Conservation (phyloP, 2,888 invertebrate species). For the Choreutis nemorana region DNA sequence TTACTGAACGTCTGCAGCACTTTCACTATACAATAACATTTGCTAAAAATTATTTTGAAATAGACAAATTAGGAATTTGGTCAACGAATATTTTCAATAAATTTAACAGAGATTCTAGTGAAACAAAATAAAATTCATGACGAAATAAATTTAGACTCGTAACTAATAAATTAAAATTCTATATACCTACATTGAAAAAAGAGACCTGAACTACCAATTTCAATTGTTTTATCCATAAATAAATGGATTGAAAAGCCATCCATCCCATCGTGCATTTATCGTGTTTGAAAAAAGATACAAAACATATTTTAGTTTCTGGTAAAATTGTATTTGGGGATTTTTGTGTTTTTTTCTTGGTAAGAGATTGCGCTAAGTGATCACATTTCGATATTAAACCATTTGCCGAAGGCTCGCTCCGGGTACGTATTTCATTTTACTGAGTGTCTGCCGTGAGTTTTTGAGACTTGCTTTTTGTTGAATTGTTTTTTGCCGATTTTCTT, state of each 20-base stretch:
- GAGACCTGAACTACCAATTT: slow-evolving; percentile 12
- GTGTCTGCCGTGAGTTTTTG: slow-evolving; percentile 61
- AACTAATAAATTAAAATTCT: no score
- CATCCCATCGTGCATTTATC: slow-evolving; percentile 36
- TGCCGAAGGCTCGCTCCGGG: slow-evolving; percentile 60
- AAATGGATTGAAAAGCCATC: slow-evolving; percentile 34
- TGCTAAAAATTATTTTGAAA: no score
- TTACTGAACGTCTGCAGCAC: no score
- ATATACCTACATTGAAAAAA: no score
- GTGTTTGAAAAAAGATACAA: slow-evolving; percentile 48
- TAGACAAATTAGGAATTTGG: no score
- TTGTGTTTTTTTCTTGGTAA: slow-evolving; percentile 57
- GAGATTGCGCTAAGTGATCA: slow-evolving; percentile 67
- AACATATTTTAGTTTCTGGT: slow-evolving; percentile 54
- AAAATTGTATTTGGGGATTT: slow-evolving; percentile 47
- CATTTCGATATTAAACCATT: slow-evolving; percentile 68
- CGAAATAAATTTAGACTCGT: no score
- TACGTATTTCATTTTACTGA: slow-evolving; percentile 67
- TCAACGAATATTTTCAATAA: no score
- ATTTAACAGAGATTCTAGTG: no score
- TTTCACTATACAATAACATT: no score
- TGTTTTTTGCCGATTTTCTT: slow-evolving; percentile 58
- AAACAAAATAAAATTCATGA: no score
- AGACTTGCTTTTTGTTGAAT: slow-evolving; percentile 59
- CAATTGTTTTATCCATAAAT: slow-evolving; percentile 21